Evolutionary conservation across 37 sponge, comb jelly and placozoan species (phyloP).

Genomic region (Diacarnus erythraeanus): DNA sequence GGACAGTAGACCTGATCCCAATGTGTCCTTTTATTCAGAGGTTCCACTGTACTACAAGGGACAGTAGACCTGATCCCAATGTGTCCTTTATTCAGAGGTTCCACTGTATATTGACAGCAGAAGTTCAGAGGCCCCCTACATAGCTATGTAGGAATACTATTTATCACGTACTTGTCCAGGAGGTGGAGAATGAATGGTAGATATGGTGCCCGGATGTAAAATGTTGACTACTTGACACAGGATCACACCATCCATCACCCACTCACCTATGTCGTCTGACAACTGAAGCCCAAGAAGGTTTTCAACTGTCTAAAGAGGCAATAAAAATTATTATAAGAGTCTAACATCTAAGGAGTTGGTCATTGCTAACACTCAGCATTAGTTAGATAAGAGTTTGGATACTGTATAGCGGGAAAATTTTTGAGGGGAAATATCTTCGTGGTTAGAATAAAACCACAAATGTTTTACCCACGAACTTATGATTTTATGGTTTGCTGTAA

Average conservation of each 20-base stretch:
- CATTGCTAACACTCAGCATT: not conserved
- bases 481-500: no score
- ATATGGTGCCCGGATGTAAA: constrained; percentile 60
- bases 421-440: no score
- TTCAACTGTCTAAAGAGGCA: constrained; percentile 57
- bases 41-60: not conserved
- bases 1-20: not conserved
- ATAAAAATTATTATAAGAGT: no score
- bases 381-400: no score
- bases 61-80: not conserved
- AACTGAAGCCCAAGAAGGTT: constrained; percentile 40
- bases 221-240: constrained; percentile 75
- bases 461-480: no score
- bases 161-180: constrained; percentile 37
- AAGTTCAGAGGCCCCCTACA: not conserved
- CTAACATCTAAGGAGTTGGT: no score
- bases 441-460: no score
- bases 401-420: no score
- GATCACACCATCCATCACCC: constrained; percentile 64
- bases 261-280: constrained; percentile 58
- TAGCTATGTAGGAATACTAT: no score
- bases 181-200: constrained; percentile 36
- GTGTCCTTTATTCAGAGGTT: not conserved
- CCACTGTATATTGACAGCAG: not conserved
- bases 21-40: not conserved